Conservation (phyloP, 1,140 invertebrate species). For the Drosophila azteca region DNA sequence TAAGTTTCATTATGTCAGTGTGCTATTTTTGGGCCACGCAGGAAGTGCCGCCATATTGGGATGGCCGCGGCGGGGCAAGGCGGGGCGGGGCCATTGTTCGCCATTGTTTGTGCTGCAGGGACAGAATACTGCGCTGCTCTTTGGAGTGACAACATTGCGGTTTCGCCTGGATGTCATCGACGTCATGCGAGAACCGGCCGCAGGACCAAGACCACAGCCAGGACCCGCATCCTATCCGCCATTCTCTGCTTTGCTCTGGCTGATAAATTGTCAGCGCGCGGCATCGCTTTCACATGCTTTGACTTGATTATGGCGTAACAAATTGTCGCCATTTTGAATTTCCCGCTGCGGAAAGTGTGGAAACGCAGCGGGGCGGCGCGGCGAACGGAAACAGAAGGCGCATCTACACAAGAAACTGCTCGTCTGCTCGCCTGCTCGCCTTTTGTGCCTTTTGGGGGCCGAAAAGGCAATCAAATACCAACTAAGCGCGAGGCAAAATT, state of each 20-base stretch:
- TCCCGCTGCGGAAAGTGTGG: constrained; percentile 16
- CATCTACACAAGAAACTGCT: constrained; percentile 35
- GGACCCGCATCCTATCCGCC: constrained; percentile 11
- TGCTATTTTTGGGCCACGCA: constrained; percentile 39
- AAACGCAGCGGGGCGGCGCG: too few species aligned
- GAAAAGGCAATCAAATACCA: constrained; percentile 9
- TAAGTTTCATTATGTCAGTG: constrained; percentile 75
- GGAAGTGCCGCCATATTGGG: constrained; percentile 33
- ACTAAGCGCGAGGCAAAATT: not conserved
- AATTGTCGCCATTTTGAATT: constrained; percentile 79
- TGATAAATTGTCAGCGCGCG: constrained; percentile 76
- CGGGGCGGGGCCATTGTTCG: constrained; percentile 24
- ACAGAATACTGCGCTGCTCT: not conserved
- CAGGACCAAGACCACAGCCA: too few species aligned
- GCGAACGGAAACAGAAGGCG: constrained; percentile 31
- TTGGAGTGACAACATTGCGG: constrained; percentile 38
- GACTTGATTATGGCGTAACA: constrained; percentile 81
- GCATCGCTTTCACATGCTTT: constrained; percentile 68
- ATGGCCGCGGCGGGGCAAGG: too few species aligned
- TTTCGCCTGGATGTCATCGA: constrained; percentile 13
- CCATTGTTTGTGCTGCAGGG: constrained; percentile 12
- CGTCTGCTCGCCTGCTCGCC: constrained; percentile 4
- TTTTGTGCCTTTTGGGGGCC: not conserved
- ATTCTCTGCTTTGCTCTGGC: constrained; percentile 1
- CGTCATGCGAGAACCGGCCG: constrained; percentile 1